Base-by-base conservation (phyloP, 2,797 vertebrate species). In the Phataginus tetradactyla region DNA sequence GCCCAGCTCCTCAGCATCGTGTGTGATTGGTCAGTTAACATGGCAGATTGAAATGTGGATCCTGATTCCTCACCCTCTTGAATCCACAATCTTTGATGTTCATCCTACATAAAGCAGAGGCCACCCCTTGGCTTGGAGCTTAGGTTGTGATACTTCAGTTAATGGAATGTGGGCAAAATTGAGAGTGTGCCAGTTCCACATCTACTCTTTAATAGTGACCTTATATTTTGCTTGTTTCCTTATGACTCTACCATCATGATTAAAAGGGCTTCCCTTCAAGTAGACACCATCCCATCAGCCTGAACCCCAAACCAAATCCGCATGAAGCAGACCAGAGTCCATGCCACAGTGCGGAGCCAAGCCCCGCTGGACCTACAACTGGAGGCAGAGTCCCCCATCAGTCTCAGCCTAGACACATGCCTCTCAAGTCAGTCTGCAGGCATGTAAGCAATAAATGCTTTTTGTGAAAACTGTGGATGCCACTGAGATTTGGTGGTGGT, bases 211-310 rank as follows among this genome's bases (percentile, higher is more conserved):
- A 63, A 63, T 42, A 49, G 7, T 51, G 11, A 42, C n/a, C 18
- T 61, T 57, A 10, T 12, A 4, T n/a, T 72, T n/a, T 79, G 8
- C 53, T 74, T 78, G 3, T 80, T 68, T 79, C 49, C 39, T 74
- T 81, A 29, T 85, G 80, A 53, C 17, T 63, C 66, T 78, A 15
- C 15, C 3, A 8, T 66, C 23, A 63, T 9, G 3, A 59, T 59
- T 51, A 51, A 90, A 95, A 97, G 74, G 80, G 12, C 17, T 92
- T 84, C 69, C 61, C 66, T 86, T 80, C 61, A 88, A 51, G 49
- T 64, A 80, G 53, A 85, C 45, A 34, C n/a, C 71, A n/a, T 59
- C 61, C 15, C 53, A 64, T 86, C 10, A 61, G 45, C 6, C 14
- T 42, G 34, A 75, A 68, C 2, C 42, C n/a, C 20, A 32, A 88